Conservation (phyloP, 2,888 invertebrate species). For the Tubulanus polymorphus region DNA sequence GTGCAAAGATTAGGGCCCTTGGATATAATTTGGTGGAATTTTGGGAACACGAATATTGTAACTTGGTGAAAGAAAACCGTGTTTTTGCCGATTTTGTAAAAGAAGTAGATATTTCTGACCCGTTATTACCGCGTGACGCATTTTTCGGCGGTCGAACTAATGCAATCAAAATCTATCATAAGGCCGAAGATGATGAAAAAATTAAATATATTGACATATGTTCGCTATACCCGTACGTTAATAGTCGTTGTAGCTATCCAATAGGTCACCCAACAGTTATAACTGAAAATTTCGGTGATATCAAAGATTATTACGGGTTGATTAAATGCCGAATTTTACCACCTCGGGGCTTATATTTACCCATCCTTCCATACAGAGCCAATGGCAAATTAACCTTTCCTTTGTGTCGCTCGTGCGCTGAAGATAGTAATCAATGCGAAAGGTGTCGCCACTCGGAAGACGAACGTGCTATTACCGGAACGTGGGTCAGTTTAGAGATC, state of each 20-base stretch:
- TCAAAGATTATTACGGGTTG: slow-evolving; percentile 27
- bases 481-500: slow-evolving; percentile 47
- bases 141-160: slow-evolving; percentile 9
- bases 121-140: slow-evolving; percentile 6
- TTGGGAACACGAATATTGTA: slow-evolving; percentile 7
- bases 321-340: slow-evolving; percentile 31
- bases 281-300: slow-evolving; percentile 22
- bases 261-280: slow-evolving; percentile 13
- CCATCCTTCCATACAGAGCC: slow-evolving; percentile 35
- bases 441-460: slow-evolving; percentile 38
- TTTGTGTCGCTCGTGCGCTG: slow-evolving; percentile 32
- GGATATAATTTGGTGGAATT: slow-evolving; percentile 10
- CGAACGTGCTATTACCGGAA: slow-evolving; percentile 31
- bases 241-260: not conserved
- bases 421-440: slow-evolving; percentile 21
- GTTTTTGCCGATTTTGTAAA: not conserved
- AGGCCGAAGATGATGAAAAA: slow-evolving; percentile 1
- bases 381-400: slow-evolving; percentile 42
- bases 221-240: slow-evolving; percentile 6
- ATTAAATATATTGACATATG: slow-evolving; percentile 8
- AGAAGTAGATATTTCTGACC: not conserved
- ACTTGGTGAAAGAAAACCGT: not conserved
- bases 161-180: not conserved
- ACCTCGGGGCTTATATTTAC: slow-evolving; percentile 31
- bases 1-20: not conserved